phyloP scores from a whole-genome alignment of 2,888 invertebrate species.

The Sericinus montela region DNA sequence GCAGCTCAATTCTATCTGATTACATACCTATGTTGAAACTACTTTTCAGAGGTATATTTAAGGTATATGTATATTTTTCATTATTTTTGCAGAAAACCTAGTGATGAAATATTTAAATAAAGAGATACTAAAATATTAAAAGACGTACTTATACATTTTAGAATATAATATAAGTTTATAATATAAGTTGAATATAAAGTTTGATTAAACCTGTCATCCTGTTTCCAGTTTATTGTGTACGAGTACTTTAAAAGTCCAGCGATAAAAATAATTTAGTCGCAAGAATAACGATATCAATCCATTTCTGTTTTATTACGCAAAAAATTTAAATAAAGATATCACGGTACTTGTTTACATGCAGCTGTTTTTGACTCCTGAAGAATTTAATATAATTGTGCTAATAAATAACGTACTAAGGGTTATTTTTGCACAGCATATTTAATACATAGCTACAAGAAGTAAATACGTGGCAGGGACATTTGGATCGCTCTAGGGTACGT shows the following conservation, averaged over 20 bases:
- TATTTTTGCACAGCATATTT: not conserved
- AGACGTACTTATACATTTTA: too few relatives aligned
- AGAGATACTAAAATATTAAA: too few relatives aligned
- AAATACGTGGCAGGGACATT: constrained; percentile 25
- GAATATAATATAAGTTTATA: too few relatives aligned
- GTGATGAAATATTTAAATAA: too few relatives aligned
- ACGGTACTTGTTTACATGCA: not conserved
- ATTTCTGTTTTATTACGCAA: not conserved
- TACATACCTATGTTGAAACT: too few relatives aligned
- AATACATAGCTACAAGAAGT: constrained; percentile 15
- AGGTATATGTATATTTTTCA: too few relatives aligned
- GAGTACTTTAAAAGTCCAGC: not conserved
- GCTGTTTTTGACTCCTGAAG: too few relatives aligned
- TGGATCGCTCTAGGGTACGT: constrained; percentile 35
- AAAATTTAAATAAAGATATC: not conserved
- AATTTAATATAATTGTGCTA: too few relatives aligned
- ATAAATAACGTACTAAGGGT: not conserved
- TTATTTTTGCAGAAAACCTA: too few relatives aligned
- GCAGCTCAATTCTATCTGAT: too few relatives aligned
- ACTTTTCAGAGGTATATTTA: too few relatives aligned
- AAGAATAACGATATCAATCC: not conserved
- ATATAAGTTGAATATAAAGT: too few relatives aligned
- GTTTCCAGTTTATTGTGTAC: not conserved
- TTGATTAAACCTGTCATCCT: not conserved
- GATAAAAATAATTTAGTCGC: not conserved